Percentiles rank a stretch among this genome's conserved stretches.
Conservation (phyloP, 1,140 invertebrate genomes). For the Papilio helenus region DNA sequence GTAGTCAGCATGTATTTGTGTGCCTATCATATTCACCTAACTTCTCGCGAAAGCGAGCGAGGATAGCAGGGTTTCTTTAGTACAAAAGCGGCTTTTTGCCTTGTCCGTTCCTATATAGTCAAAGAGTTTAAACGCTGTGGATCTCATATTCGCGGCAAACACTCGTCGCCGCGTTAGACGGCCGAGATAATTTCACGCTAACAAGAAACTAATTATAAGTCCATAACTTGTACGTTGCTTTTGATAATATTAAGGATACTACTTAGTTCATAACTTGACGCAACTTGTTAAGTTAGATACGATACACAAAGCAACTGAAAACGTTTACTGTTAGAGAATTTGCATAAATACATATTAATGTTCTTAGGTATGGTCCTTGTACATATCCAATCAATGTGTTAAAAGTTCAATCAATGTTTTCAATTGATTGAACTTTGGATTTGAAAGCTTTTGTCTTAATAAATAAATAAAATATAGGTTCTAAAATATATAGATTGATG, state of each 20-base stretch:
- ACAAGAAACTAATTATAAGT: constrained; percentile 33
- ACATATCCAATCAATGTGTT: too few relatives aligned
- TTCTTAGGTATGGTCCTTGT: too few relatives aligned
- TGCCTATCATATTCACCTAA: too few relatives aligned
- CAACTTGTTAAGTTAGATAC: constrained; percentile 6
- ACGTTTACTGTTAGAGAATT: not conserved
- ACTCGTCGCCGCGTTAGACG: constrained; percentile 28
- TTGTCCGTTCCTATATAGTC: too few relatives aligned
- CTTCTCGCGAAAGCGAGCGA: too few relatives aligned
- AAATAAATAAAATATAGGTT: too few relatives aligned
- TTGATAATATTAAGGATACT: constrained; percentile 22
- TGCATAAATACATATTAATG: not conserved
- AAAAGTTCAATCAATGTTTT: too few relatives aligned
- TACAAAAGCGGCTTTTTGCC: not conserved
- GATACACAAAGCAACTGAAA: not conserved
- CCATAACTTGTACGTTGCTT: constrained; percentile 33
- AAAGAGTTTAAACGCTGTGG: not conserved
- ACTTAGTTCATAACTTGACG: constrained; percentile 5
- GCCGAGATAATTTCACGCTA: constrained; percentile 31
- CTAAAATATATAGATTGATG: too few relatives aligned
- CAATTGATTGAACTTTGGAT: too few relatives aligned
- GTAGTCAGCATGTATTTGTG: too few relatives aligned
- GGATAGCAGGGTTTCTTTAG: not conserved
- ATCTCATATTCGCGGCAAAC: constrained; percentile 28
- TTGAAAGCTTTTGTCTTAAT: too few relatives aligned